phyloP scores from a whole-genome alignment of 2,113 vertebrate genomes.

The Entelurus aequoreus region DNA sequence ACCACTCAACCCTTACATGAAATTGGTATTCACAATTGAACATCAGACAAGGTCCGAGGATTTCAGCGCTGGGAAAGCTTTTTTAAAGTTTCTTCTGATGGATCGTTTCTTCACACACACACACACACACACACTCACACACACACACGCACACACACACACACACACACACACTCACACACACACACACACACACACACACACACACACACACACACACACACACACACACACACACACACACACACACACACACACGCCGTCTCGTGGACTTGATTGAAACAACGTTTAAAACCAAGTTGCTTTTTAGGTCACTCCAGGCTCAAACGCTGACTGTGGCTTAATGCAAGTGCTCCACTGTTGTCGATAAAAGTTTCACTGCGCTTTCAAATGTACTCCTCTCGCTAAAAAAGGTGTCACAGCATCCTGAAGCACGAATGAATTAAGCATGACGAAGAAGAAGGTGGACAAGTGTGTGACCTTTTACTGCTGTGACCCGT shows the following conservation, averaged over 20 bases:
- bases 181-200: neutral
- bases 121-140: constrained; percentile 3
- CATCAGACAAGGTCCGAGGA: neutral
- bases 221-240: constrained; percentile 3
- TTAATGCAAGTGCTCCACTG: constrained; percentile 25
- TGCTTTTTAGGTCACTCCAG: constrained; percentile 42
- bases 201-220: constrained; percentile 1
- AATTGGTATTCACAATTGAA: neutral
- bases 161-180: constrained; percentile 6
- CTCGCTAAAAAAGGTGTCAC: constrained; percentile 36
- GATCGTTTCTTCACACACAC: no score
- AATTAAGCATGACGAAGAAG: constrained; percentile 55
- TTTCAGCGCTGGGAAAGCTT: neutral
- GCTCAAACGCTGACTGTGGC: constrained; percentile 17
- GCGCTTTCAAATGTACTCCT: constrained; percentile 16
- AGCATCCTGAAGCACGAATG: constrained; percentile 34
- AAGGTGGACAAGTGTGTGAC: constrained; percentile 22
- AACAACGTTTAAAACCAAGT: constrained; percentile 35
- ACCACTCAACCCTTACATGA: neutral
- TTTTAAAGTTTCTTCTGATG: neutral
- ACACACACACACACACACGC: constrained; percentile 4
- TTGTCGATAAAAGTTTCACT: constrained; percentile 23
- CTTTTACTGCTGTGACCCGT: constrained; percentile 29
- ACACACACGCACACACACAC: constrained; percentile 3
- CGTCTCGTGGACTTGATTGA: constrained; percentile 20